Evolutionary conservation across 1,140 invertebrate species (phyloP).

Genomic region (Brachionus koreanus): DNA sequence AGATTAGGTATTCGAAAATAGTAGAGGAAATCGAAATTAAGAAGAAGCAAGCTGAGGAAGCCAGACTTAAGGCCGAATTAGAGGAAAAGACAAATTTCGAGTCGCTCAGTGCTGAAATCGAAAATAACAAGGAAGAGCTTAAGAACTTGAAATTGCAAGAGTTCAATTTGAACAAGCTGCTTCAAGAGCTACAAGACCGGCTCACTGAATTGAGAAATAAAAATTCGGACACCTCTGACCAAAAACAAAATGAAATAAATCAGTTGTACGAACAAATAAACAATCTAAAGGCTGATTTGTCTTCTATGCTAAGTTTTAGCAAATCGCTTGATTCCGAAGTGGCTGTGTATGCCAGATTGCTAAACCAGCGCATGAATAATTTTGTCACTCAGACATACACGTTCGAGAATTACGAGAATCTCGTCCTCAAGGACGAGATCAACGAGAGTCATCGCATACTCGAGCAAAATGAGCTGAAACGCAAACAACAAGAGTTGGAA

Average conservation of each 20-base stretch:
- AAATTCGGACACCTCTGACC: background rate
- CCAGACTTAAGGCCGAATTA: background rate
- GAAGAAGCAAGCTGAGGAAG: background rate
- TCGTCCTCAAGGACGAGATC: slow-evolving; percentile 24
- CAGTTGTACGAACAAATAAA: slow-evolving; percentile 18
- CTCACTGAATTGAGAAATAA: background rate
- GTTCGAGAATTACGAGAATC: slow-evolving; percentile 27
- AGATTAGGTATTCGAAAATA: slow-evolving; percentile 2
- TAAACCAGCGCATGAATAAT: slow-evolving; percentile 28
- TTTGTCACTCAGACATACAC: slow-evolving; percentile 17
- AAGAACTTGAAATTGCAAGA: slow-evolving; percentile 38
- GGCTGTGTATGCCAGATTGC: slow-evolving; percentile 34
- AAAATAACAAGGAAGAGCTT: background rate
- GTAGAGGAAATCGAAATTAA: slow-evolving; percentile 27
- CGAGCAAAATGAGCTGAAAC: slow-evolving; percentile 24
- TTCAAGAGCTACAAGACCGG: background rate
- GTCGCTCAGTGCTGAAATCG: background rate
- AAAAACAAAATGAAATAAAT: background rate
- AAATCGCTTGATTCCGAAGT: slow-evolving; percentile 36
- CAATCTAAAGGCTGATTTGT: slow-evolving; percentile 34
- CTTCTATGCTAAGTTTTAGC: slow-evolving; percentile 36
- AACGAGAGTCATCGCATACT: background rate
- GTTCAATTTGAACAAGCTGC: slow-evolving; percentile 33
- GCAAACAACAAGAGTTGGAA: slow-evolving; percentile 24
- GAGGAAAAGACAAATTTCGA: slow-evolving; percentile 12